Evolutionary conservation across 1,140 invertebrate species (phyloP).

Genomic region (Hyles vespertilio): DNA sequence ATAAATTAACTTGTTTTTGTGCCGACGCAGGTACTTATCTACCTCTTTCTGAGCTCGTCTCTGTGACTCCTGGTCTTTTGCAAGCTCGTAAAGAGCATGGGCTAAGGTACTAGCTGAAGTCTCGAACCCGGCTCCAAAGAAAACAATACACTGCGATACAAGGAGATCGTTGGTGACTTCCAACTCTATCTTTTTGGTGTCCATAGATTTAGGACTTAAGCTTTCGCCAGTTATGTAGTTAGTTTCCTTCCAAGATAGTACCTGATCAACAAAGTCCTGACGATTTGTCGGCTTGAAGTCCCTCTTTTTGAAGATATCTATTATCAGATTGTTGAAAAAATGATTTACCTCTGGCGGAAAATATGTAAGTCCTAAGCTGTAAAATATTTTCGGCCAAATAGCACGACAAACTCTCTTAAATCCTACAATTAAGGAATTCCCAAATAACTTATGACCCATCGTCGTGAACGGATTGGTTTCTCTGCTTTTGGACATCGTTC

Average conservation of each 20-base stretch:
- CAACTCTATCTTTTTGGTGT: constrained; percentile 10
- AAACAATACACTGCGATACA: constrained; percentile 79
- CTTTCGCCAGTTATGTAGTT: constrained; percentile 20
- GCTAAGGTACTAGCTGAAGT: constrained; percentile 66
- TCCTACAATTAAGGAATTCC: background rate
- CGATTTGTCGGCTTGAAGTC: constrained; percentile 16
- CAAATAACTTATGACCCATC: constrained; percentile 51
- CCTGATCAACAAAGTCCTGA: constrained; percentile 31
- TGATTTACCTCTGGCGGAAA: constrained; percentile 5
- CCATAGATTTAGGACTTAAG: constrained; percentile 17
- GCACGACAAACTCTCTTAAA: constrained; percentile 7
- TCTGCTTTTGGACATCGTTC: constrained; percentile 57
- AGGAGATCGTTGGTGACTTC: constrained; percentile 68
- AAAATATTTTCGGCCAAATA: constrained; percentile 28
- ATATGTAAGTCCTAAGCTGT: constrained; percentile 14
- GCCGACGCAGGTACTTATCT: constrained; percentile 40
- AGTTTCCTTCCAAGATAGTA: constrained; percentile 26
- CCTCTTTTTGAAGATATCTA: constrained; percentile 14
- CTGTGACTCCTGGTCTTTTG: constrained; percentile 64
- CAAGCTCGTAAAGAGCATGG: constrained; percentile 73
- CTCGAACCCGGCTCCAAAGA: constrained; percentile 79
- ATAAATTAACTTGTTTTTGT: constrained; percentile 46
- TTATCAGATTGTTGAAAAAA: constrained; percentile 22
- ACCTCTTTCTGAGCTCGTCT: constrained; percentile 75
- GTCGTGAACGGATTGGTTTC: constrained; percentile 50